Evolutionary conservation across 2,888 invertebrate genomes (phyloP), one percentile per base, ranked within the genome.

Genomic region (Morpho deidamia): DNA sequence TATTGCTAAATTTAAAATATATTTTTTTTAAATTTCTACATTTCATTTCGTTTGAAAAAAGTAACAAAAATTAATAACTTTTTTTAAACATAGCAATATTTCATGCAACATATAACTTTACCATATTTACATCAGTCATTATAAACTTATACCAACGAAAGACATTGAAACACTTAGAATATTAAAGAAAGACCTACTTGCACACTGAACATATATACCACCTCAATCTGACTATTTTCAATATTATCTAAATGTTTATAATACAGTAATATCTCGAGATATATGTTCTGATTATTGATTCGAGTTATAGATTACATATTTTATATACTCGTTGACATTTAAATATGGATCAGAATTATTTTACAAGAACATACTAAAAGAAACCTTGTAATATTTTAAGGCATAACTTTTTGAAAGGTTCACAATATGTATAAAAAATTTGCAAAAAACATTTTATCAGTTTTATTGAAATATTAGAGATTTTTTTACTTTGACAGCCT

Each of bases 51-150:
- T 14, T 39, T 14, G 23, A 56, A 53, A 42, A 55, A 66, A 67
- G 64, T 62, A 43, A 51, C 58, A 53, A 60, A 66, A 61, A 62
- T 55, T 44, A 60, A 60, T 60, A 60, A 44, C 50, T 55, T 57
- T 51, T n/a, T 60, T 66, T 67, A 69, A 66, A 65, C 61, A 66
- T 59, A 62, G 63, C 69, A 72, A 72, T 58, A 68, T 59, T 56
- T 62, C 57, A 52, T 23, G 8, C 59, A 60, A 59, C 58, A 60
- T 61, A 53, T 57, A 63, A 67, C 60, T 64, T 39, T 48, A 64
- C 57, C 53, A 57, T 69, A 69, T 68, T 59, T 65, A 67, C 68
- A 72, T 71, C 71, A 71, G 72, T 73, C 72, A 55, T 65, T 69
- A 63, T 60, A 65, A 66, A 66, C 57, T 58, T 62, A 58, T 53